A percentile compares a stretch with the other conserved stretches of the same genome.
phyloP scores from a whole-genome alignment of 2,113 vertebrate genomes.

The Tichodroma muraria region DNA sequence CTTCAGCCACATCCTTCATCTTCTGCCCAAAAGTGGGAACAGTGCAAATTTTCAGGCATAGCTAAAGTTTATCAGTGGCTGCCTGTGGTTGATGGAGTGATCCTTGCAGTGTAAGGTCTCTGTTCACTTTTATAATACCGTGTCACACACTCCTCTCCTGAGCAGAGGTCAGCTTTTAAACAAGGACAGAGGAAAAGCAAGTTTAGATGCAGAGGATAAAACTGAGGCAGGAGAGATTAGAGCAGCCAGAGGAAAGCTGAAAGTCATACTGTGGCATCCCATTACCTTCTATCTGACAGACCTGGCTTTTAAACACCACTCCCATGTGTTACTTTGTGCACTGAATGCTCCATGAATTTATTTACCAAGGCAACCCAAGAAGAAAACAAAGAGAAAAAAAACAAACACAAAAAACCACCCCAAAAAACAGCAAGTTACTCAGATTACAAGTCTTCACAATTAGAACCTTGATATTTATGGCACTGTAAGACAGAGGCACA shows the following conservation, averaged over 20 bases:
- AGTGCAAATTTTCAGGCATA: background rate
- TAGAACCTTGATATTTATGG: conserved; percentile 52
- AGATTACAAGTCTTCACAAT: conserved; percentile 37
- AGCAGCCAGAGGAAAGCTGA: background rate
- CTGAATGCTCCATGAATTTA: background rate
- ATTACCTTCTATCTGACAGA: background rate
- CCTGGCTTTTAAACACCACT: background rate
- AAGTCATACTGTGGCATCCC: background rate
- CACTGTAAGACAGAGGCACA: conserved; percentile 30
- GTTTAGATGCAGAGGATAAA: background rate
- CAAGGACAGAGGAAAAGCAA: background rate
- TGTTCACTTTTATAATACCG: background rate
- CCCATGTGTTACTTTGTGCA: background rate
- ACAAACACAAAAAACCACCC: too few species aligned
- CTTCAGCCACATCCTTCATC: background rate
- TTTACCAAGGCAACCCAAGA: conserved; percentile 12
- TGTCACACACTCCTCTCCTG: background rate
- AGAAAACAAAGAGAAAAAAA: background rate
- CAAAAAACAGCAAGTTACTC: conserved; percentile 6
- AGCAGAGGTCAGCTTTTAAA: background rate
- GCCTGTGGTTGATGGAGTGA: background rate
- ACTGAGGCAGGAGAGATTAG: background rate
- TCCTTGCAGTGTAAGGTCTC: background rate
- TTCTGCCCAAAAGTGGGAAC: background rate
- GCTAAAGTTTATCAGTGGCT: background rate